Percentiles rank a stretch among this genome's conserved stretches.
These are phyloP conservation scores for Monodelphis domestica DNA, from an alignment of 2,797 vertebrate species.

Conservation along the genomic window DNA sequence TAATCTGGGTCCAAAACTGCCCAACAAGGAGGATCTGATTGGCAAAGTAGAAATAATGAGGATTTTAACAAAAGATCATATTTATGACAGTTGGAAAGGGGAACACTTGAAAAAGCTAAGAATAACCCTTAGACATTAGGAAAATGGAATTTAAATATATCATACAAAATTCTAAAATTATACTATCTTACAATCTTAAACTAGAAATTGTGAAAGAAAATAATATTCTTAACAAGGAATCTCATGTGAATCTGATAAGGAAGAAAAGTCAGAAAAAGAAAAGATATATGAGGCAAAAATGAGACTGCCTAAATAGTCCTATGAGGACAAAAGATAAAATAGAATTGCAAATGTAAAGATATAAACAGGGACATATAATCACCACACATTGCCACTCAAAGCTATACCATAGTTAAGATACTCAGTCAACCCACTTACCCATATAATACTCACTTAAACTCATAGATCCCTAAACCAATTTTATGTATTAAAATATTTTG, in stretches of 20 bases:
- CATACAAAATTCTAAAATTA: not conserved
- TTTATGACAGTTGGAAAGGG: not conserved
- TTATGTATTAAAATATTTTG: not conserved
- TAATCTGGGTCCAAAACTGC: not conserved
- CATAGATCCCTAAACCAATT: not conserved
- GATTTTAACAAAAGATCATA: not conserved
- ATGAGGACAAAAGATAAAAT: not conserved
- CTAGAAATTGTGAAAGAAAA: not conserved
- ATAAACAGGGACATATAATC: no score
- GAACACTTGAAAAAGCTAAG: not conserved
- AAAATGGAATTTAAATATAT: not conserved
- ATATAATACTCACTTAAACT: not conserved
- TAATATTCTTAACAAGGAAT: not conserved
- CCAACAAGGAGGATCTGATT: not conserved
- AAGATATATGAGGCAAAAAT: not conserved
- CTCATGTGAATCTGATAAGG: not conserved
- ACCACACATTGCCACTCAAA: not conserved
- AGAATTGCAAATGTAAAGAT: not conserved
- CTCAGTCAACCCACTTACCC: not conserved
- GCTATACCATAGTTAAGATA: not conserved
- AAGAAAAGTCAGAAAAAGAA: not conserved
- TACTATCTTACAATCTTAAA: not conserved
- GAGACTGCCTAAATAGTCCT: not conserved
- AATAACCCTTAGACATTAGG: not conserved
- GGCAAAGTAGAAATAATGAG: not conserved